Evolutionary conservation across 2,113 vertebrate species (phyloP), one percentile per base, ranked within the genome.

Genomic region (Bujurquina vittata): DNA sequence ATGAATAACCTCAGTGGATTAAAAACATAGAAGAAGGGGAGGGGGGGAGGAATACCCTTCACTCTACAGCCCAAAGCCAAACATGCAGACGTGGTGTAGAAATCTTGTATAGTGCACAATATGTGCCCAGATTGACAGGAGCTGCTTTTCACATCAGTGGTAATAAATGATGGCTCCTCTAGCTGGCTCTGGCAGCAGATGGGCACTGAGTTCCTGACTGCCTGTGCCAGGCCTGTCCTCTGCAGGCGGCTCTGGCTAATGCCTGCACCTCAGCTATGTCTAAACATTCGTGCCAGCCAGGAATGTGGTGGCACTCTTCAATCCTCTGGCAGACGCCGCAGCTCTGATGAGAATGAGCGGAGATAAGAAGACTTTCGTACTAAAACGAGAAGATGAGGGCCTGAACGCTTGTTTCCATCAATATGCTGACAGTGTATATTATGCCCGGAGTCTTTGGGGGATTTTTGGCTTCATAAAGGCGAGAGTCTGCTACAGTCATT

Each of bases 141-240:
- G 84, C 89, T 90, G 92, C 88, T 90, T 90, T 88, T 89, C 79
- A 54, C 88, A 94, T 93, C 84, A 91, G 85, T 29, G 61, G 33
- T 88, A 84, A 87, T 89, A 85, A 92, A 87, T 79, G 87, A 84
- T 22, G 82, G 67, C 63, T 85, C 75, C 72, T 74, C 56, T 81
- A 33, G 11, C 81, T 35, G 59, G 77, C 74, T 76, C 81, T 80
- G 79, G 84, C 82, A 87, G 83, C 89, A 94, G 87, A 89, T 88
- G 92, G 90, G 80, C 17, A 35, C 72, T 10, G 86, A 87, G 74
- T 88, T 76, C 75, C 78, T 90, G 90, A 78, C 90, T 84, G 81
- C 55, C 72, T 72, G 61, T 37, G 62, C 62, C 54, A 33, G 65
- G 31, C 77, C 82, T 20, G 23, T 7, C 82, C 89, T 91, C 89